Percentiles rank a stretch among this genome's conserved stretches.
phyloP scores from a whole-genome alignment of 1,140 invertebrate genomes.

The Drosophila pectinifera region DNA sequence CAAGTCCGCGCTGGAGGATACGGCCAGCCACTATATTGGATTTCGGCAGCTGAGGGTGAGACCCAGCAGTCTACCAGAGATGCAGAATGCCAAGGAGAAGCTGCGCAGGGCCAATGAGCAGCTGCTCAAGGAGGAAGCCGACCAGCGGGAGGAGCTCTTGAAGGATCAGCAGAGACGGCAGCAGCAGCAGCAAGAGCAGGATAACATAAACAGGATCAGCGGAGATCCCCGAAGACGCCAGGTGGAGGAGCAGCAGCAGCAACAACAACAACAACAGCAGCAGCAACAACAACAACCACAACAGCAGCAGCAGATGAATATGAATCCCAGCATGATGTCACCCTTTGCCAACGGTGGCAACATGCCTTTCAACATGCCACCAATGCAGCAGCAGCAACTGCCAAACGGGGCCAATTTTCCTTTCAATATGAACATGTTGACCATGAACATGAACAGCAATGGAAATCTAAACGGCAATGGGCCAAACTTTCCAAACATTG shows the following conservation, averaged over 20 bases:
- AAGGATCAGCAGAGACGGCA: slow-evolving; percentile 45
- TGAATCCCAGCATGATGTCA: slow-evolving; percentile 31
- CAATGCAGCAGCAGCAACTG: slow-evolving; percentile 5
- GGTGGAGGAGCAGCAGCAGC: slow-evolving; percentile 28
- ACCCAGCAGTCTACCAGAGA: slow-evolving; percentile 86
- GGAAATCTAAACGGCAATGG: slow-evolving; percentile 24
- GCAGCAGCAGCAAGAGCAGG: slow-evolving; percentile 27
- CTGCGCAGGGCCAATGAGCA: slow-evolving; percentile 83
- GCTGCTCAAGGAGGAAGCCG: slow-evolving; percentile 76
- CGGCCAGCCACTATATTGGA: slow-evolving; percentile 86
- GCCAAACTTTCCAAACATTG: slow-evolving; percentile 10
- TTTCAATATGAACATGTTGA: slow-evolving; percentile 28
- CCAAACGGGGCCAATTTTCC: slow-evolving; percentile 39
- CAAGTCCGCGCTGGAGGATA: slow-evolving; percentile 86
- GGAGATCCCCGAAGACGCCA: slow-evolving; percentile 42
- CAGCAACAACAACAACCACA: slow-evolving; percentile 23
- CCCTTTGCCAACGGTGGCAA: slow-evolving; percentile 52
- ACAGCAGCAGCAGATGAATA: slow-evolving; percentile 36
- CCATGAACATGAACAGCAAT: slow-evolving; percentile 30
- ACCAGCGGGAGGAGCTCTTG: slow-evolving; percentile 54
- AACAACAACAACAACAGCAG: not conserved
- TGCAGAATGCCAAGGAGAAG: slow-evolving; percentile 86
- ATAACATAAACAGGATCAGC: slow-evolving; percentile 9
- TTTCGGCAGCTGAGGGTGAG: slow-evolving; percentile 86
- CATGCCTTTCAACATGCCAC: slow-evolving; percentile 60